Evolutionary conservation across 2,797 vertebrate species (phyloP).

Genomic region (Monodelphis domestica): DNA sequence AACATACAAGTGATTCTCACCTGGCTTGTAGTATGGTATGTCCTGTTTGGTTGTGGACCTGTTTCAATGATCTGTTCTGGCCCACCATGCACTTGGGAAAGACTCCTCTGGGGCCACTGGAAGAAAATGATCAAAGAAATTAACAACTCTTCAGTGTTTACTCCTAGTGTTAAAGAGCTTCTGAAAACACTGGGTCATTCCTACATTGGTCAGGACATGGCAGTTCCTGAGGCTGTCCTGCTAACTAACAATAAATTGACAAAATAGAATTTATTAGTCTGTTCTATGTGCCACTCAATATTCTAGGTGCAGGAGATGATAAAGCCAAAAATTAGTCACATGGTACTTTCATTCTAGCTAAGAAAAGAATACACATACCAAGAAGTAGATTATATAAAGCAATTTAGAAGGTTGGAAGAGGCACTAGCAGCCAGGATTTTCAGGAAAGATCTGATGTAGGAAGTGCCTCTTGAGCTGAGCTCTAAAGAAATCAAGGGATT

Average conservation of each 20-base stretch:
- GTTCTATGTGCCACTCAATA: neutral
- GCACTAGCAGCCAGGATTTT: neutral
- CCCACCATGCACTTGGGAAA: conserved; percentile 58
- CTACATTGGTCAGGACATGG: conserved; percentile 33
- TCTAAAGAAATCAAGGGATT: neutral
- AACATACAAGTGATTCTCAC: conserved; percentile 82
- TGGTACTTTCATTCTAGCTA: neutral
- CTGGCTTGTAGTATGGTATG: conserved; percentile 85
- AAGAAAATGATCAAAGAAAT: conserved; percentile 42
- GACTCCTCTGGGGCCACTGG: conserved; percentile 76
- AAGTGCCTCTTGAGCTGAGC: neutral
- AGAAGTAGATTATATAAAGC: neutral
- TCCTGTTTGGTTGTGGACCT: conserved; percentile 80
- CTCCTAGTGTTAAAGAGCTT: conserved; percentile 15
- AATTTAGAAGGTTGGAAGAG: neutral
- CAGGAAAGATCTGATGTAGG: neutral
- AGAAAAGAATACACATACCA: neutral
- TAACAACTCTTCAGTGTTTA: conserved; percentile 22
- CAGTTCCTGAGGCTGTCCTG: conserved; percentile 9
- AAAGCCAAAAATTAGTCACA: neutral
- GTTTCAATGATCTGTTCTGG: conserved; percentile 74
- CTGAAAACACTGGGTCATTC: conserved; percentile 21
- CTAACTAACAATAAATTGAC: neutral
- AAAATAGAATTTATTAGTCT: conserved; percentile 23
- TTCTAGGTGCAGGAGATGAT: neutral